Conservation (phyloP, 1,140 invertebrate species). For the Chymomyza costata region DNA sequence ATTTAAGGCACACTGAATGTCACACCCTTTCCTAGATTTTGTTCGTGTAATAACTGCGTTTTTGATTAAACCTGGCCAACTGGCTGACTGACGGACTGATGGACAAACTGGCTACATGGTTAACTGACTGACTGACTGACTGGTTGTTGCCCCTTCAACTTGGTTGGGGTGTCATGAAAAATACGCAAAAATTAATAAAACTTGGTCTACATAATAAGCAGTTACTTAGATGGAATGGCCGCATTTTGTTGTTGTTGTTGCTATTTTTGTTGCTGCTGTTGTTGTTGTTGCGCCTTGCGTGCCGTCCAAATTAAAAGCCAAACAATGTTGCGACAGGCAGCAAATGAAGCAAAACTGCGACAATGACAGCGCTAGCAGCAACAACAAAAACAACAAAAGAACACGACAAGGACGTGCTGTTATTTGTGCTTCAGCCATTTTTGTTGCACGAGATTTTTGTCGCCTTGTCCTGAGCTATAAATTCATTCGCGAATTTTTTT, state of each 20-base stretch:
- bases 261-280: constrained; percentile 22
- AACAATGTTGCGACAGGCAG: constrained; percentile 12
- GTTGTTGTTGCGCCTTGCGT: constrained; percentile 53
- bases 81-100: too few relatives aligned
- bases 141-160: too few relatives aligned
- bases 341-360: constrained; percentile 63
- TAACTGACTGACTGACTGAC: too few relatives aligned
- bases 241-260: constrained; percentile 14
- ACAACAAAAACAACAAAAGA: too few relatives aligned
- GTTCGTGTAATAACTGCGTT: neutral
- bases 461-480: constrained; percentile 59
- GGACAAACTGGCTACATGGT: neutral
- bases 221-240: constrained; percentile 22
- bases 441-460: constrained; percentile 56
- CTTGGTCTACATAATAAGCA: constrained; percentile 54
- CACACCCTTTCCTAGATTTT: too few relatives aligned
- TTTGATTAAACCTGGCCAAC: too few relatives aligned
- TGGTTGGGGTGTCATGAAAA: constrained; percentile 42
- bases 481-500: constrained; percentile 60
- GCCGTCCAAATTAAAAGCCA: constrained; percentile 66
- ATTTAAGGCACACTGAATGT: too few relatives aligned
- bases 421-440: constrained; percentile 47
- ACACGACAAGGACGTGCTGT: constrained; percentile 51
- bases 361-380: too few relatives aligned
- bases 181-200: constrained; percentile 69